These are phyloP conservation scores for Drosophila diplacantha DNA, from an alignment of 2,888 invertebrate genomes.

Conservation along the genomic window DNA sequence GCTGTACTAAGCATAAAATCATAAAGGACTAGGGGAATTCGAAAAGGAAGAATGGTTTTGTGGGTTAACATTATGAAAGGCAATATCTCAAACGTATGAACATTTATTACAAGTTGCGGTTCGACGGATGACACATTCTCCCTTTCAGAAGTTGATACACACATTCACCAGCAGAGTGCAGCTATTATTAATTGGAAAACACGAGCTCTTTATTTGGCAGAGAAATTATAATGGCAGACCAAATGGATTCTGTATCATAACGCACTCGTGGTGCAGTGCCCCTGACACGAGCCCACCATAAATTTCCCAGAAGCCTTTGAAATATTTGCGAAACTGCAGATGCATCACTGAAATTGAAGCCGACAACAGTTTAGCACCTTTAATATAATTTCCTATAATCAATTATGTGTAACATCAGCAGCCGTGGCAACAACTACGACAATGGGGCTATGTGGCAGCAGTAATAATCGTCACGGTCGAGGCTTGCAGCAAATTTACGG, in stretches of 20 bases:
- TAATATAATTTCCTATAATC: slow-evolving; percentile 64
- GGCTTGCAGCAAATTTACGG: slow-evolving; percentile 51
- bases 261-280: slow-evolving; percentile 2
- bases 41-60: background rate
- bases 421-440: slow-evolving; percentile 15
- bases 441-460: slow-evolving; percentile 3
- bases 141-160: background rate
- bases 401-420: slow-evolving; percentile 53
- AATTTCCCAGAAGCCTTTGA: slow-evolving; percentile 13
- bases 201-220: slow-evolving; percentile 6
- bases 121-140: background rate
- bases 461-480: slow-evolving; percentile 28
- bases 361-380: slow-evolving; percentile 56
- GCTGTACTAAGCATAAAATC: background rate
- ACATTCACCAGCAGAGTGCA: background rate
- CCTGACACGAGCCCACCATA: slow-evolving; percentile 8
- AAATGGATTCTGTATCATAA: slow-evolving; percentile 8
- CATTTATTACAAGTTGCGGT: background rate
- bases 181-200: slow-evolving; percentile 2
- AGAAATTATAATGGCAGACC: slow-evolving; percentile 5
- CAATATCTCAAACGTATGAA: background rate
- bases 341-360: slow-evolving; percentile 8
- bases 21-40: background rate
- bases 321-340: slow-evolving; percentile 16
- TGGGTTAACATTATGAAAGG: background rate